Base-by-base conservation (phyloP, 1,140 invertebrate species). In the Bombus difficillimus region DNA sequence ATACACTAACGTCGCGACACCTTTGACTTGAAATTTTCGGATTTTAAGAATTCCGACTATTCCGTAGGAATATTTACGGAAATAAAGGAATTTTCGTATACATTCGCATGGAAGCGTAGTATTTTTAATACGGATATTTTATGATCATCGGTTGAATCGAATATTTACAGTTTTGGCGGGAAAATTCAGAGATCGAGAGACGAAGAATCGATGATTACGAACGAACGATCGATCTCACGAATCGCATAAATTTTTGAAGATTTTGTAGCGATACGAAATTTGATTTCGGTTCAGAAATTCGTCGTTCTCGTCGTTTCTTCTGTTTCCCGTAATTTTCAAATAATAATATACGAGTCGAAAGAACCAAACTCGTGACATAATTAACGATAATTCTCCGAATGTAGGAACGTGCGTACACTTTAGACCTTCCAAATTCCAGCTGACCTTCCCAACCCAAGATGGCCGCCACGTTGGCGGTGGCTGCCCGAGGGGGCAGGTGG, bases 401-500 rank as follows among this genome's bases (percentile, higher is more conserved):
- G 47, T 74, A 57, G 5, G 15, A 15, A 64, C n/a, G 12, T 4
- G n/a, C 9, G 41, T 28, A 47, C 41, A 78, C 37, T 71, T 88
- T 81, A 75, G 83, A 86, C 79, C 89, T 89, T 89, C 85, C 47
- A 53, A 53, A 53, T 53, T 53, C 47, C 64, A 53, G 43, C 34
- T 87, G 90, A 90, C 89, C 89, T 91, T 91, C 85, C 43, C 76
- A 47, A 71, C 72, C 59, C 68, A 90, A 88, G 71, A 86, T 86
- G 79, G 79, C 77, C 28, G 71, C 43, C 1, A 10, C 32, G 53
- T n/a, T 47, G 77, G 53, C 64, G 83, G 69, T 64, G 79, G 73
- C 15, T 64, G 75, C 41, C 71, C 64, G 53, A 74, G 81, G 69
- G 86, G 71, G 83, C 79, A 83, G 59, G 85, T 82, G 66, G 64